Evolutionary conservation across 2,888 invertebrate genomes (phyloP).

Genomic region (Ichneumoninae sp.): DNA sequence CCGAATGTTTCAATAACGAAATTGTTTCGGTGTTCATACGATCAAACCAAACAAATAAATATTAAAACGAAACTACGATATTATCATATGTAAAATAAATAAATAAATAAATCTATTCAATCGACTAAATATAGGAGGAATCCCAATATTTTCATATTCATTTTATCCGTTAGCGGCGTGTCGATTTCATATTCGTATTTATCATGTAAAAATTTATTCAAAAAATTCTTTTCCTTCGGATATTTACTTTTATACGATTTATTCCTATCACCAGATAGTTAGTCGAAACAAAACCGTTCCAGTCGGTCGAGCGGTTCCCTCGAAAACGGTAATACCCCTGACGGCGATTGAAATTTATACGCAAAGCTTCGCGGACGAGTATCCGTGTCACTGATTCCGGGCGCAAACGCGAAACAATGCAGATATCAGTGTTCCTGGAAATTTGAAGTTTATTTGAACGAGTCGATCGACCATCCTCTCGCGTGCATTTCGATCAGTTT

Average conservation of each 20-base stretch:
- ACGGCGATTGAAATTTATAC: slow-evolving; percentile 13
- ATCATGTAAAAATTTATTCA: background rate
- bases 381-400: slow-evolving; percentile 10
- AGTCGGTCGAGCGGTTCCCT: background rate
- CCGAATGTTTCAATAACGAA: background rate
- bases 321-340: background rate
- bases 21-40: background rate
- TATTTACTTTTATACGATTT: background rate
- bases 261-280: background rate
- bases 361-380: slow-evolving; percentile 4
- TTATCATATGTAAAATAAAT: background rate
- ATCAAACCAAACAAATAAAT: background rate
- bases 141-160: background rate
- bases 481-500: slow-evolving; percentile 11
- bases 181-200: background rate
- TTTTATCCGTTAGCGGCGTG: background rate
- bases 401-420: background rate
- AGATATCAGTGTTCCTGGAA: background rate
- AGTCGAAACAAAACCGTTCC: background rate
- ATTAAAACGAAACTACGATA: background rate
- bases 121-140: background rate
- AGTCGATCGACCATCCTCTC: slow-evolving; percentile 31
- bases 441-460: slow-evolving; percentile 32
- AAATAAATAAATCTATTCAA: background rate
- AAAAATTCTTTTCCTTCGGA: background rate